These are phyloP conservation scores for Cephalopterus ornatus DNA, from an alignment of 2,113 vertebrate species.

Conservation along the genomic window DNA sequence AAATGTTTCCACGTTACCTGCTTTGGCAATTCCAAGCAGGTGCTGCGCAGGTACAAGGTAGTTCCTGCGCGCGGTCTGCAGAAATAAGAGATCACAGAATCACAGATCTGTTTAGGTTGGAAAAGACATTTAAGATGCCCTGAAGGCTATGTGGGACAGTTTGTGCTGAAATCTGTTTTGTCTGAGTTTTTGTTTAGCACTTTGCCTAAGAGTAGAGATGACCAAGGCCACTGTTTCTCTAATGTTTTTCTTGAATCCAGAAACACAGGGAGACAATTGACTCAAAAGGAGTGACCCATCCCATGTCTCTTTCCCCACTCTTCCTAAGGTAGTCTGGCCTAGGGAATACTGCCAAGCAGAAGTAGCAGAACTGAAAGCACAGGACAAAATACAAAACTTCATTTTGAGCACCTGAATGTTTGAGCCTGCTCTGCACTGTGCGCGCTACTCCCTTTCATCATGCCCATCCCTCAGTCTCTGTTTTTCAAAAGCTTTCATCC, in stretches of 20 bases:
- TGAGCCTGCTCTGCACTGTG: neutral
- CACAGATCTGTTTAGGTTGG: neutral
- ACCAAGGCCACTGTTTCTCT: neutral
- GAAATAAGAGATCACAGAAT: neutral
- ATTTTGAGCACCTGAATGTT: neutral
- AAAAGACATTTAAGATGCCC: neutral
- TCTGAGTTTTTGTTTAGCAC: neutral
- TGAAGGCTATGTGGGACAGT: neutral
- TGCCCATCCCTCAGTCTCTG: neutral
- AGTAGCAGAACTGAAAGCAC: neutral
- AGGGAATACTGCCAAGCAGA: neutral
- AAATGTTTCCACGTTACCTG: fast-evolving
- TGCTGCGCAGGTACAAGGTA: fast-evolving
- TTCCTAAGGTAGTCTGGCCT: fast-evolving
- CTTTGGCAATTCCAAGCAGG: neutral
- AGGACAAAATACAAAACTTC: neutral
- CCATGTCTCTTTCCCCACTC: neutral
- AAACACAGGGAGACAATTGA: neutral
- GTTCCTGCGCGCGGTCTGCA: neutral
- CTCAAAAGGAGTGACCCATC: neutral
- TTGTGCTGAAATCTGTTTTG: neutral
- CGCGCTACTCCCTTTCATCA: no score
- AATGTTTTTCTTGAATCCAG: neutral
- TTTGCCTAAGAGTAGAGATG: neutral
- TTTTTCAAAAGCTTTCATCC: neutral